phyloP scores from a whole-genome alignment of 2,797 vertebrate species.

The Phoebastria nigripes region DNA sequence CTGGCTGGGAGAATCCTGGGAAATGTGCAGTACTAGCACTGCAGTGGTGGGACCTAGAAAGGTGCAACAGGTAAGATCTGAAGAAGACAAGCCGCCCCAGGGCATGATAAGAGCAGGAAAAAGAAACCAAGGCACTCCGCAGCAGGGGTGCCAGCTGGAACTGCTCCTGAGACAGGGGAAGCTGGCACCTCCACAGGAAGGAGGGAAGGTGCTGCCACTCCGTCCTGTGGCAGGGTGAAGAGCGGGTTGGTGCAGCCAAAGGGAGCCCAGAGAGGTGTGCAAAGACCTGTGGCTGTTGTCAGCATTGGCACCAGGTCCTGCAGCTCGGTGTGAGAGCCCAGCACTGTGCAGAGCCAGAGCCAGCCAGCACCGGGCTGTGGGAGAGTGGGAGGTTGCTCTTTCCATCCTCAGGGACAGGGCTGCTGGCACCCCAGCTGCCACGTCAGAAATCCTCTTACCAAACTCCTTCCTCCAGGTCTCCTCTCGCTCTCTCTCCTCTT shows the following conservation, averaged over 20 bases:
- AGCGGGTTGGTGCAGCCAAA: neutral
- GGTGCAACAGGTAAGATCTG: neutral
- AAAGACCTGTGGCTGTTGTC: neutral
- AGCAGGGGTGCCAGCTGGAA: neutral
- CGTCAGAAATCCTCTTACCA: neutral
- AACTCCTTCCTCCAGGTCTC: neutral
- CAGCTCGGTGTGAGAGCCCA: neutral
- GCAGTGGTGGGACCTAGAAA: neutral
- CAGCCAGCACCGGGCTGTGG: rapidly evolving
- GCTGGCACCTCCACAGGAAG: neutral
- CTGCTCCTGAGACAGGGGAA: neutral
- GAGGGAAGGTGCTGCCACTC: neutral
- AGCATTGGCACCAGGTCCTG: neutral
- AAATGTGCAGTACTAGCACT: neutral
- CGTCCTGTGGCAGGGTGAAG: neutral
- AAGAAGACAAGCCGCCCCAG: neutral
- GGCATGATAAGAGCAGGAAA: neutral
- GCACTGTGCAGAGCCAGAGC: neutral
- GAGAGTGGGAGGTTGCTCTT: neutral
- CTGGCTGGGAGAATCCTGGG: neutral
- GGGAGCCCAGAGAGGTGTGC: neutral
- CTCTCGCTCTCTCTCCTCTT: neutral
- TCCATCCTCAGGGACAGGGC: neutral
- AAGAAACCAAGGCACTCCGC: neutral
- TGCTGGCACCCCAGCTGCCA: neutral